phyloP scores from a whole-genome alignment of 2,113 vertebrate species.

The Megatriorchis doriae region DNA sequence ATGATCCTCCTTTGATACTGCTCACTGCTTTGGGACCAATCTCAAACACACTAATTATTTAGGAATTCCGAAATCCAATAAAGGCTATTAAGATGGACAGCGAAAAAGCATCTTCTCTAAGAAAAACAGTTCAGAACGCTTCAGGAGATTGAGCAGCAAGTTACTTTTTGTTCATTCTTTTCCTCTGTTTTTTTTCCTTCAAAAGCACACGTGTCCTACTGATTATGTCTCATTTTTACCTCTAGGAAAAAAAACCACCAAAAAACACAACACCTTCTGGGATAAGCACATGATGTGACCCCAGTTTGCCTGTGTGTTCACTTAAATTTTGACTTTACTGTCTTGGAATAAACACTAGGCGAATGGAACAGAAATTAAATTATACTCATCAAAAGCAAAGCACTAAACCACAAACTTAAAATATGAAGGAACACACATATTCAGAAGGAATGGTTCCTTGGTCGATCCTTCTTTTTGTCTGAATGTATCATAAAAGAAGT shows the following conservation, averaged over 20 bases:
- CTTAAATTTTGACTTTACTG: constrained; percentile 39
- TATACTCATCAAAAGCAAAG: constrained; percentile 37
- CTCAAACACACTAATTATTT: not conserved
- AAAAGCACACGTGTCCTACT: not conserved
- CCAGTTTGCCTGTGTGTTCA: not conserved
- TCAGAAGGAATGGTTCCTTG: constrained; percentile 9
- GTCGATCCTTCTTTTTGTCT: constrained; percentile 41
- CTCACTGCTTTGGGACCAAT: not conserved
- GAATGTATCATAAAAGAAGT: constrained; percentile 59
- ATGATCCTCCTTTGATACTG: not conserved
- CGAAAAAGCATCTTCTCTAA: not conserved
- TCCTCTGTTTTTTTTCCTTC: not conserved
- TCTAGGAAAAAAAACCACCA: not conserved
- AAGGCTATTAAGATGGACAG: not conserved
- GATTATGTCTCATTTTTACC: not conserved
- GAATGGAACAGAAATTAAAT: constrained; percentile 42
- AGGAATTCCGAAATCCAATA: not conserved
- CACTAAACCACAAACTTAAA: constrained; percentile 51
- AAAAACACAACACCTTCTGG: not conserved
- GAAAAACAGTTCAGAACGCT: not conserved
- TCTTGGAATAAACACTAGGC: constrained; percentile 38
- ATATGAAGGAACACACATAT: constrained; percentile 24
- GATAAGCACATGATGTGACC: not conserved
- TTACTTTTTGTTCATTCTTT: not conserved
- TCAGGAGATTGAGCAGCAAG: not conserved